Percentiles rank a stretch among this genome's conserved stretches.
Evolutionary conservation across 1,140 invertebrate genomes (phyloP).

Genomic region (Drosophila orena): DNA sequence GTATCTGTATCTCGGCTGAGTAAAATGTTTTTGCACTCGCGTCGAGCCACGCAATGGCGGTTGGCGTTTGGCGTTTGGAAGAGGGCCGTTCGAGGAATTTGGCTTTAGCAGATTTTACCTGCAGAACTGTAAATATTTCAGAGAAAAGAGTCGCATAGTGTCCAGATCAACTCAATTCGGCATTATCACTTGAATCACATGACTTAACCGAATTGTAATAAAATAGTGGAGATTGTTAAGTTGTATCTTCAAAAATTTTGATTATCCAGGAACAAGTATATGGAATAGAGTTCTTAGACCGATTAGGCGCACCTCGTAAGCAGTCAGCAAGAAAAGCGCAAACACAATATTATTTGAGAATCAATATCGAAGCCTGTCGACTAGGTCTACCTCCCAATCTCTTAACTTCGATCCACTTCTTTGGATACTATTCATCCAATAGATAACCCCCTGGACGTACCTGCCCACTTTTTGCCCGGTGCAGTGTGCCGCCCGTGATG

Average conservation of each 20-base stretch:
- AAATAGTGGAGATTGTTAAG: no score
- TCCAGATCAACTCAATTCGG: no score
- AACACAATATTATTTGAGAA: not conserved
- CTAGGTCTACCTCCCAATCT: constrained; percentile 51
- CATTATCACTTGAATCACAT: no score
- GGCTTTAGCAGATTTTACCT: not conserved
- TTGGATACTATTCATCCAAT: not conserved
- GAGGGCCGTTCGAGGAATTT: constrained; percentile 16
- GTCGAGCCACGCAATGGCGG: not conserved
- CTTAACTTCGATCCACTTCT: not conserved
- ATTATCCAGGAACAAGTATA: not conserved
- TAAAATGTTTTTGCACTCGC: constrained; percentile 15
- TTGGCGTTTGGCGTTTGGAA: not conserved
- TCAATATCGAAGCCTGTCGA: constrained; percentile 17
- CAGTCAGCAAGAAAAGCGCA: not conserved
- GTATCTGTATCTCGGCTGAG: constrained; percentile 22
- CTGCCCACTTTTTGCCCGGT: constrained; percentile 68
- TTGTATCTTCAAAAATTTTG: not conserved
- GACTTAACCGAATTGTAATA: no score
- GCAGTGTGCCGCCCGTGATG: constrained; percentile 70
- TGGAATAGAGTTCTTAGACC: no score
- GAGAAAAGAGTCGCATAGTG: no score
- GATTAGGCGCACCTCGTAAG: not conserved
- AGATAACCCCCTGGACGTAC: constrained; percentile 34
- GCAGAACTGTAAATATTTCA: no score